phyloP scores from a whole-genome alignment of 2,888 invertebrate species.

The Heliconius sara region DNA sequence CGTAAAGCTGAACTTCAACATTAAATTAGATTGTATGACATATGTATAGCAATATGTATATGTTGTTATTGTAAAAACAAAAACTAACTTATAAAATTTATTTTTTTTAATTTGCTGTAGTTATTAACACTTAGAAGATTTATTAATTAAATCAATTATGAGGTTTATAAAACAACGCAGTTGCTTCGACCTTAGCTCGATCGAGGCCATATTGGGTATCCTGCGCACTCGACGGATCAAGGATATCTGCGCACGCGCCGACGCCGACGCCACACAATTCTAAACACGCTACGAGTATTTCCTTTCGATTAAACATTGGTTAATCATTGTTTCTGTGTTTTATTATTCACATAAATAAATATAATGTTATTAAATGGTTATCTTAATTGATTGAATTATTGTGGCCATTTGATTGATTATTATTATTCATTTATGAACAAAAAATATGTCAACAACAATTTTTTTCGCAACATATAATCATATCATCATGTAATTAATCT shows the following conservation, averaged over 20 bases:
- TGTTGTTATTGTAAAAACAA: no score
- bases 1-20: no score
- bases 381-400: neutral
- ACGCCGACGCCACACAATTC: conserved; percentile 14
- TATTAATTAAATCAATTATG: conserved; percentile 1
- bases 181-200: conserved; percentile 22
- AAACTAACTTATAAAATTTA: neutral
- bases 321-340: neutral
- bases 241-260: conserved; percentile 41
- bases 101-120: neutral
- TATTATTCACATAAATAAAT: neutral
- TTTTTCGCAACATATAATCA: no score
- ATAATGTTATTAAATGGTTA: neutral
- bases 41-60: no score
- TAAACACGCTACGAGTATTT: conserved; percentile 5
- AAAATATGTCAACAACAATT: no score
- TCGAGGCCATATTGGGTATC: conserved; percentile 40
- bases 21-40: no score
- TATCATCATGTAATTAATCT: no score
- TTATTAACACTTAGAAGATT: neutral
- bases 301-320: conserved; percentile 3
- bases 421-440: no score
- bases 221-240: conserved; percentile 33
- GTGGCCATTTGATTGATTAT: no score
- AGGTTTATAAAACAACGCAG: conserved; percentile 29